Base-by-base conservation (phyloP, 2,888 invertebrate species). In the Drosophila anomalata region DNA sequence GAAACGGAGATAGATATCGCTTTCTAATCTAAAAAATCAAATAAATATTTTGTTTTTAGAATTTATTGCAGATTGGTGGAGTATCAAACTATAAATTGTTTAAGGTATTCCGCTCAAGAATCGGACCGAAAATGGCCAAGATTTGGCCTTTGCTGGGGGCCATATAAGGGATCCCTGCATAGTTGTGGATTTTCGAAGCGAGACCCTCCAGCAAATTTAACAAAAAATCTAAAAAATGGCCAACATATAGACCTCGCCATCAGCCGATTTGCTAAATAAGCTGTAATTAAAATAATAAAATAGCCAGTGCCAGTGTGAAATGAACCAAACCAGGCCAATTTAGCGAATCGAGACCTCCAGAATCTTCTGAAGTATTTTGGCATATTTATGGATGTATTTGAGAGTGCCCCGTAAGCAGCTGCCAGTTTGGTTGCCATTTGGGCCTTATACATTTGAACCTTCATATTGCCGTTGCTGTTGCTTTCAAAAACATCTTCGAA, bases 371-470 rank as follows among this genome's bases (percentile, higher is more conserved):
- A 77, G 68, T 70, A 68, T 61, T 52, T 69, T 74, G 77, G 58
- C 79, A 78, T 78, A 75, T 75, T 82, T 82, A 83, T 81, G 68
- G 79, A 73, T 73, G 12, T 17, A 50, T 8, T 41, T 11, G 20
- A 29, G 20, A 47, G 65, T 73, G 68, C 65, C 63, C 57, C 66
- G 79, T 75, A 73, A 65, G 74, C 70, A 69, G 44, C 46, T 55
- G 42, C 46, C 41, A 17, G 26, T 29, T 29, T 29, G 29, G 9
- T 29, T 29, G 29, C 8, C 8, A 29, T 53, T 68, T 75, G 70
- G 69, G 71, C 77, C 73, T 70, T 76, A 69, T 12, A 57, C 67
- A 72, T 68, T 50, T 59, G 24, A 50, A 41, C 31, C 11, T 11
- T 31, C 20, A 17, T 14, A 14, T 44, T 61, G 26, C 36, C 24